Percentiles rank a stretch among this genome's conserved stretches.
Evolutionary conservation across 37 sponge, comb jelly and placozoan genomes (phyloP).

Genomic region (Ephydatia muelleri): DNA sequence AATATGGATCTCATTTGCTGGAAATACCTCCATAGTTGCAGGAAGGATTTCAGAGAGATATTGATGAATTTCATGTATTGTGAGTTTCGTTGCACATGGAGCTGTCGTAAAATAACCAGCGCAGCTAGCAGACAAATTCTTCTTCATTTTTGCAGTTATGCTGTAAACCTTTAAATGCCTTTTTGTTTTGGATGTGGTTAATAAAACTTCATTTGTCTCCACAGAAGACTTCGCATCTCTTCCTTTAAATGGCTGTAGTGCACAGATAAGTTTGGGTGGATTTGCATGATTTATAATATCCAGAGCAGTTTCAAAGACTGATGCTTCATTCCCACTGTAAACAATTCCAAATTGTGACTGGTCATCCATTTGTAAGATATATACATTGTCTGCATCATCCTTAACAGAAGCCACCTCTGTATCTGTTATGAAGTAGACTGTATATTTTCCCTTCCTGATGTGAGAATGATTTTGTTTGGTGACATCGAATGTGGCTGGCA

Average conservation of each 20-base stretch:
- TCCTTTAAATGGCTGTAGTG: slow-evolving; percentile 16
- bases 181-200: neutral
- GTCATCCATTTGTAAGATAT: neutral
- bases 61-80: neutral
- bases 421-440: neutral
- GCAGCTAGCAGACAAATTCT: neutral
- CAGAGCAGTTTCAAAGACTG: slow-evolving; percentile 3
- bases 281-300: slow-evolving; percentile 9
- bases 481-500: neutral
- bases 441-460: neutral
- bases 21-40: neutral
- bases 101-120: neutral
- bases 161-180: neutral
- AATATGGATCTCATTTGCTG: neutral
- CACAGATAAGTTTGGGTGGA: slow-evolving; percentile 28
- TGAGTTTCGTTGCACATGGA: neutral
- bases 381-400: neutral
- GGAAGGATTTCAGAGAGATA: neutral
- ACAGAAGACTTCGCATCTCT: slow-evolving; percentile 24
- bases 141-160: neutral
- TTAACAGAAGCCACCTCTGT: neutral
- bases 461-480: neutral
- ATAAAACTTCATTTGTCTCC: slow-evolving; percentile 11
- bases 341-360: neutral
- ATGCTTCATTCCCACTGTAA: neutral